phyloP scores from a whole-genome alignment of 2,888 invertebrate genomes.

The Dryobotodes eremita region DNA sequence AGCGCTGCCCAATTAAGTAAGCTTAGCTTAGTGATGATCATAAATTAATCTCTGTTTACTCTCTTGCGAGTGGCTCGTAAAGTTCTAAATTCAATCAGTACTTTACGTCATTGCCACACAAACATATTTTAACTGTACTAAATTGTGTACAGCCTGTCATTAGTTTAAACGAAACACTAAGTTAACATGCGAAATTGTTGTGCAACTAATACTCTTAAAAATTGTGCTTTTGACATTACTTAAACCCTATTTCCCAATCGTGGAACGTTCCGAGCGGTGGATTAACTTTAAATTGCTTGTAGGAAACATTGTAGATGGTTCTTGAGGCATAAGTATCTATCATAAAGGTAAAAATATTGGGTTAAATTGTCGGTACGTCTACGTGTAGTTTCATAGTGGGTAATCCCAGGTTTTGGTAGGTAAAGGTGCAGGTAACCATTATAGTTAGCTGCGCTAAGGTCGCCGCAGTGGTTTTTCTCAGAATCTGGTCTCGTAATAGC shows the following conservation, averaged over 20 bases:
- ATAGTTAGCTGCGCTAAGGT: conserved; percentile 67
- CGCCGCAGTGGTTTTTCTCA: conserved; percentile 73
- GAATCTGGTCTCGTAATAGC: conserved; percentile 71
- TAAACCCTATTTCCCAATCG: conserved; percentile 65
- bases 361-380: conserved; percentile 43
- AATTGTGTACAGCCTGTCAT: conserved; percentile 68
- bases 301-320: conserved; percentile 52
- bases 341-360: conserved; percentile 59
- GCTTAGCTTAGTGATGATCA: conserved; percentile 56
- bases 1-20: conserved; percentile 37
- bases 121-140: conserved; percentile 73
- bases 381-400: conserved; percentile 50
- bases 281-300: conserved; percentile 63
- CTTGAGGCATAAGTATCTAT: conserved; percentile 53
- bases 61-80: conserved; percentile 73
- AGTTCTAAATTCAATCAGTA: conserved; percentile 78
- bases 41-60: conserved; percentile 73
- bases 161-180: conserved; percentile 71
- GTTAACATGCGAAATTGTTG: conserved; percentile 72
- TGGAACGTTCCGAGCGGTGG: conserved; percentile 44
- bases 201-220: conserved; percentile 67
- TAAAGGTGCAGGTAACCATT: conserved; percentile 58
- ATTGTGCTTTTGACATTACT: conserved; percentile 69
- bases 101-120: conserved; percentile 76
- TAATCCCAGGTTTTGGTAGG: conserved; percentile 58